phyloP scores from a whole-genome alignment of 2,888 invertebrate species.

The Cryptus viduatorius region DNA sequence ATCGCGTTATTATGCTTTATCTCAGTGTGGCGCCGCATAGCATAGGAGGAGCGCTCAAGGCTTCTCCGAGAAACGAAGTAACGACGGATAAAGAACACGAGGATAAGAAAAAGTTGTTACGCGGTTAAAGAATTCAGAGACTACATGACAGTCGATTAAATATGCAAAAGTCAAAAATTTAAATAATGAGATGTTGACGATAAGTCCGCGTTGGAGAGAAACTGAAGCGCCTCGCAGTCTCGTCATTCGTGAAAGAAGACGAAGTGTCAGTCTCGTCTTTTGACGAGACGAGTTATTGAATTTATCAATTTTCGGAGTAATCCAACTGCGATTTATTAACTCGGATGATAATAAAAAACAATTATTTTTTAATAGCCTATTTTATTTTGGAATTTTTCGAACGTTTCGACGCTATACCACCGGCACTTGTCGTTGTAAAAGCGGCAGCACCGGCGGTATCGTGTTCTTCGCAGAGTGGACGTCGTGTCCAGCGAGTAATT shows the following conservation, averaged over 20 bases:
- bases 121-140: constrained; percentile 48
- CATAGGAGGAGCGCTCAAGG: constrained; percentile 24
- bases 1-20: constrained; percentile 84
- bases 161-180: constrained; percentile 83
- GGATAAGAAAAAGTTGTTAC: constrained; percentile 48
- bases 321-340: neutral
- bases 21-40: constrained; percentile 77
- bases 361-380: too few species aligned
- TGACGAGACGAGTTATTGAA: too few species aligned
- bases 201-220: constrained; percentile 68
- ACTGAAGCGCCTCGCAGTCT: constrained; percentile 17
- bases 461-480: constrained; percentile 29
- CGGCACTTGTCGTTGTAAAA: neutral
- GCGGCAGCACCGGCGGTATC: neutral
- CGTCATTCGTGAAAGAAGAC: constrained; percentile 27
- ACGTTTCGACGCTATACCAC: neutral
- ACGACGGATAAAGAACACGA: constrained; percentile 51
- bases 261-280: neutral
- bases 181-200: constrained; percentile 84
- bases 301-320: neutral
- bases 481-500: constrained; percentile 75
- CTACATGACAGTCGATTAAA: constrained; percentile 79
- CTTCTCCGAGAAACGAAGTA: constrained; percentile 53
- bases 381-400: neutral
- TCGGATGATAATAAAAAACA: neutral